Conservation (phyloP, 2,888 invertebrate species). For the Ecdyonurus torrentis region DNA sequence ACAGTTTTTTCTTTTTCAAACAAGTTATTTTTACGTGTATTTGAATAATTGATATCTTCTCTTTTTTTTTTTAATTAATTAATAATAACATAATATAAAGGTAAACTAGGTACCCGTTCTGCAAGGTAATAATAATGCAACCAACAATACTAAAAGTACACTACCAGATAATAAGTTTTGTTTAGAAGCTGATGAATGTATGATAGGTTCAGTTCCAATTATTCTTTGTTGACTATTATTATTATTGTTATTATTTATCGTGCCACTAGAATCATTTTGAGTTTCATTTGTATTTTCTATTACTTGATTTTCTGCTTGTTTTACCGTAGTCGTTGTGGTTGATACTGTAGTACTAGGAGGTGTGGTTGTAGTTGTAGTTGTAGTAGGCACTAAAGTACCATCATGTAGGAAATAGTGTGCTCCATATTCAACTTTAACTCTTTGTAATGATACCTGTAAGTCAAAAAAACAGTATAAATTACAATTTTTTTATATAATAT, state of each 20-base stretch:
- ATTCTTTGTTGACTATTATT: too few species aligned
- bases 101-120: neutral
- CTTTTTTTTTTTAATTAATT: neutral
- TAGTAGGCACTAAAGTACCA: conserved; percentile 60
- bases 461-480: neutral
- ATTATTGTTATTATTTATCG: too few species aligned
- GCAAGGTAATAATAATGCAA: neutral
- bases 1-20: too few species aligned
- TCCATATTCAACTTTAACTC: conserved; percentile 55
- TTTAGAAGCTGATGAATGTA: neutral
- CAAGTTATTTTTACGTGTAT: too few species aligned
- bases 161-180: too few species aligned
- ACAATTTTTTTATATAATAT: neutral
- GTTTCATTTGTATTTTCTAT: neutral
- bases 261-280: too few species aligned
- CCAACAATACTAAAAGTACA: neutral
- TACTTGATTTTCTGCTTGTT: conserved; percentile 23
- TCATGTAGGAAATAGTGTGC: conserved; percentile 60
- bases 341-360: conserved; percentile 21
- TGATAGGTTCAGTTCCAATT: too few species aligned
- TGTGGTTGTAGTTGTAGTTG: conserved; percentile 40
- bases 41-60: too few species aligned
- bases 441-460: conserved; percentile 23
- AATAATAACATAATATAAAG: neutral
- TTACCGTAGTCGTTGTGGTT: conserved; percentile 16